Conservation (phyloP, 2,888 invertebrate species). For the Clitarchus hookeri region DNA sequence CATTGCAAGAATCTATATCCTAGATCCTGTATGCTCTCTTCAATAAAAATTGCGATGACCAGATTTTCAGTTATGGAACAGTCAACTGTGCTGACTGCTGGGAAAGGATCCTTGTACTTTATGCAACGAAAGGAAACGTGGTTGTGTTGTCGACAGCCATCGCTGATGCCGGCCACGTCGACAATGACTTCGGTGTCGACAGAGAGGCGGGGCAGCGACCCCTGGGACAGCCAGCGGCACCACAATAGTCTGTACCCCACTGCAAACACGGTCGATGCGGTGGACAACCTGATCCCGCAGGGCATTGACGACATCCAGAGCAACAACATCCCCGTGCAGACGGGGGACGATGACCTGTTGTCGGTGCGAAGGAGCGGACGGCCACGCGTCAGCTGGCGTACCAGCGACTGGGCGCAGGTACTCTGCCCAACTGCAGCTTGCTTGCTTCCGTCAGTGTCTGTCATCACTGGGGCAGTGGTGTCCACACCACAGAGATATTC, state of each 20-base stretch:
- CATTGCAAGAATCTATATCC: no score
- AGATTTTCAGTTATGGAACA: no score
- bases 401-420: conserved; percentile 17
- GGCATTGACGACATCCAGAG: conserved; percentile 28
- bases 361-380: not conserved
- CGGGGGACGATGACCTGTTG: not conserved
- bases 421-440: not conserved
- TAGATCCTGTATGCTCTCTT: no score
- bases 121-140: no score
- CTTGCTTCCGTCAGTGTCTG: no score
- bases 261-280: not conserved
- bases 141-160: conserved; percentile 42
- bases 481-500: no score
- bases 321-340: conserved; percentile 30
- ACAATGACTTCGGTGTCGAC: conserved; percentile 45
- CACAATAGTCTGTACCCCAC: conserved; percentile 29
- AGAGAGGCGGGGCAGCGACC: conserved; percentile 41
- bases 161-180: conserved; percentile 46
- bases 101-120: no score
- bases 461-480: no score
- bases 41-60: no score
- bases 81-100: no score
- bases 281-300: conserved; percentile 34
- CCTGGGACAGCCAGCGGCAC: conserved; percentile 23
- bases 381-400: conserved; percentile 26